A percentile compares a stretch with the other conserved stretches of the same genome.
Evolutionary conservation across 2,113 vertebrate genomes (phyloP).

Genomic region (Balaeniceps rex): DNA sequence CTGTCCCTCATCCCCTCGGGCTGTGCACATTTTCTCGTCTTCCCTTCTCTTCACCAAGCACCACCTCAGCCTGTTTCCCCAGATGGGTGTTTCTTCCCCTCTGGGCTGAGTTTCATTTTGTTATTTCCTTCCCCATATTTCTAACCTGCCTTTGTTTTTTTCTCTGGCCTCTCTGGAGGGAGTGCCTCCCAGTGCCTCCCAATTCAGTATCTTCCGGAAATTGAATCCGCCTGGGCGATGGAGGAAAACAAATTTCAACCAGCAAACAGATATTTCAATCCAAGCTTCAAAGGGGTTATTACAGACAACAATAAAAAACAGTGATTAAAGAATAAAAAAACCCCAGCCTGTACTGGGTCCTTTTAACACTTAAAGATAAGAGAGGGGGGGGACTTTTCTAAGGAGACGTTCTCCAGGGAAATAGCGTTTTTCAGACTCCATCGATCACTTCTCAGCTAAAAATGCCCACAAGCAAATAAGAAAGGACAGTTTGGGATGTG

Average conservation of each 20-base stretch:
- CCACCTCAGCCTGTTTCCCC: not conserved
- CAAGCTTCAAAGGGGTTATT: slow-evolving; percentile 23
- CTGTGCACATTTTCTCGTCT: not conserved
- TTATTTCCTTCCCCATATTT: not conserved
- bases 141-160: not conserved
- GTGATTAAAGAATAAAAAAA: not conserved
- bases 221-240: not conserved
- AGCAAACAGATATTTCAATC: not conserved
- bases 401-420: not conserved
- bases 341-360: not conserved
- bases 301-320: not conserved
- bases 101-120: not conserved
- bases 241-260: slow-evolving; percentile 8
- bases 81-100: not conserved
- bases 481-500: not conserved
- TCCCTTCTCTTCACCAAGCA: not conserved
- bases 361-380: not conserved
- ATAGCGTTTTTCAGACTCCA: not conserved
- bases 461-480: not conserved
- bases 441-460: not conserved
- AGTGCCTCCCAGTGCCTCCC: not conserved
- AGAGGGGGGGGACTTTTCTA: not conserved
- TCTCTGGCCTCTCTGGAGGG: not conserved
- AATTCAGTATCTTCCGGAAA: not conserved
- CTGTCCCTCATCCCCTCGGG: not conserved